Evolutionary conservation across 1,140 invertebrate genomes (phyloP).

Genomic region (Anthonomus grandis): DNA sequence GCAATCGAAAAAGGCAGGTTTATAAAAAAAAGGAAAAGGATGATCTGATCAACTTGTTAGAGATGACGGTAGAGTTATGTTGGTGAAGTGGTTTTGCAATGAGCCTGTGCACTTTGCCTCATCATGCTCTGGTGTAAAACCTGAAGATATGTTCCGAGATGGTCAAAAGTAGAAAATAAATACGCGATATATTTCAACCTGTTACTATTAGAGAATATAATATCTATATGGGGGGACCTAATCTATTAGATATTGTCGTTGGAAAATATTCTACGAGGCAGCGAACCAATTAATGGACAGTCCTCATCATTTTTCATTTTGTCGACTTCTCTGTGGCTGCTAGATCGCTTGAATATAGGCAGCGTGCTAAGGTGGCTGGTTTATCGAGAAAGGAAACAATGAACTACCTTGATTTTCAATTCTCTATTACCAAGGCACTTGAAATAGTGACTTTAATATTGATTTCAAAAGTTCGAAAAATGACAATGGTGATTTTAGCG

Average conservation of each 20-base stretch:
- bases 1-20: constrained; percentile 8
- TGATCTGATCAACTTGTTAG: constrained; percentile 14
- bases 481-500: background rate
- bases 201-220: background rate
- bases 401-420: background rate
- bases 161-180: constrained; percentile 10
- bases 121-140: constrained; percentile 4
- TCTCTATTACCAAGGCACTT: background rate
- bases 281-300: background rate
- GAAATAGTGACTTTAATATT: background rate
- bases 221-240: background rate
- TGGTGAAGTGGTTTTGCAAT: constrained; percentile 13
- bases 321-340: background rate
- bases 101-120: constrained; percentile 11
- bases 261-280: background rate
- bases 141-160: constrained; percentile 3
- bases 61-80: constrained; percentile 15
- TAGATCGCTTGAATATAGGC: background rate
- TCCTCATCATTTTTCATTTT: background rate
- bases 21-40: constrained; percentile 15
- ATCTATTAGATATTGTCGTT: background rate
- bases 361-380: background rate
- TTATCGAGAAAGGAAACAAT: background rate
- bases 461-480: background rate
- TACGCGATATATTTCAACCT: background rate